Evolutionary conservation across 2,888 invertebrate genomes (phyloP).

Genomic region (Drosophila villosipedis): DNA sequence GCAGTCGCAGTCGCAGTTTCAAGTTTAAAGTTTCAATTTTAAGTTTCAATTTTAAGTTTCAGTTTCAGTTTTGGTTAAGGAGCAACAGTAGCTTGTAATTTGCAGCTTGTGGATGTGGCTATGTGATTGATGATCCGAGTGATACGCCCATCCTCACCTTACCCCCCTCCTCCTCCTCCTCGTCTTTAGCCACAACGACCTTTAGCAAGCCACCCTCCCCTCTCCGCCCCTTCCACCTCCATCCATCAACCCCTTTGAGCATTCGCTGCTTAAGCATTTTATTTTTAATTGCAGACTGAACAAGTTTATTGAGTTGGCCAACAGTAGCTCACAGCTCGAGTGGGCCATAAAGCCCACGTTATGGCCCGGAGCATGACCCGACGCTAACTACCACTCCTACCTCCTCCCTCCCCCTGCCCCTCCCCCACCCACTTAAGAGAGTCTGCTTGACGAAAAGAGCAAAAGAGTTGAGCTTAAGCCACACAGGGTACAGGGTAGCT

Average conservation of each 20-base stretch:
- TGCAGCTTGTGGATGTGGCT: slow-evolving; percentile 1
- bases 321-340: slow-evolving; percentile 46
- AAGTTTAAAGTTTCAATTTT: not conserved
- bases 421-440: no score
- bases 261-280: slow-evolving; percentile 17
- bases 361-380: slow-evolving; percentile 31
- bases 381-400: not conserved
- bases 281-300: slow-evolving; percentile 46
- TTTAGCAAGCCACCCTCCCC: slow-evolving; percentile 25
- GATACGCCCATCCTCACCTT: slow-evolving; percentile 34
- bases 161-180: not conserved
- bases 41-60: slow-evolving; percentile 5
- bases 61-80: slow-evolving; percentile 24
- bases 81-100: slow-evolving; percentile 26
- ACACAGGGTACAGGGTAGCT: slow-evolving; percentile 1
- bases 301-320: slow-evolving; percentile 54
- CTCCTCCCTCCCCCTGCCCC: not conserved
- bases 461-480: slow-evolving; percentile 1
- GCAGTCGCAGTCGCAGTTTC: slow-evolving; percentile 2
- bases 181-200: slow-evolving; percentile 32
- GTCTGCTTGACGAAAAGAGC: not conserved
- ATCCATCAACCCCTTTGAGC: not conserved
- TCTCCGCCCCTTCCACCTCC: no score
- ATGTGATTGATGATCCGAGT: slow-evolving; percentile 46
- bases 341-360: slow-evolving; percentile 25